Evolutionary conservation across 2,113 vertebrate genomes (phyloP).

Genomic region (Parus major): DNA sequence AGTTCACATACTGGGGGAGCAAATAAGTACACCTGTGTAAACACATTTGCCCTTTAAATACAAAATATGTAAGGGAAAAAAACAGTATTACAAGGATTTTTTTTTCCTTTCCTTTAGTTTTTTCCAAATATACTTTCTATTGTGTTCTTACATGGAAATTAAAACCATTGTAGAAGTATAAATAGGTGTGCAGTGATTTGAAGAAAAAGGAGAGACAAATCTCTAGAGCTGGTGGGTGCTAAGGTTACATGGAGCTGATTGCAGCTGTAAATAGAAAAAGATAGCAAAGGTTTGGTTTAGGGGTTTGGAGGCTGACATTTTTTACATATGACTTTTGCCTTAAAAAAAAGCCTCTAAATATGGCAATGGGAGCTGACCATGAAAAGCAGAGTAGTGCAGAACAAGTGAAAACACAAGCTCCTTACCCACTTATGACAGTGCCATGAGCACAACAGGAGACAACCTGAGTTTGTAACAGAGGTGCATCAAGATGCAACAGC

Average conservation of each 20-base stretch:
- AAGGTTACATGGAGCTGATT: neutral
- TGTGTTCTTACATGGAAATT: neutral
- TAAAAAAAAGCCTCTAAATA: neutral
- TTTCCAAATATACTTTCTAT: neutral
- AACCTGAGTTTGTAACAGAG: neutral
- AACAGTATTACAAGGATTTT: neutral
- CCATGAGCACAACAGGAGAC: accelerated
- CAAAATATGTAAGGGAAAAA: neutral
- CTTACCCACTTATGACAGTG: neutral
- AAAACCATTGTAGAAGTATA: neutral
- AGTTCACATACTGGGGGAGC: neutral
- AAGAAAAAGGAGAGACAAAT: neutral
- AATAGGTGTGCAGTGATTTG: neutral
- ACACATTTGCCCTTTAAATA: neutral
- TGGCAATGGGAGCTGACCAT: neutral
- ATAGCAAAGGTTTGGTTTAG: neutral
- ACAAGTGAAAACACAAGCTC: neutral
- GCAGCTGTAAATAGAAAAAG: neutral
- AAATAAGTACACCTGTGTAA: neutral
- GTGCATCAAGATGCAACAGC: accelerated
- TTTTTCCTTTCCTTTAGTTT: neutral
- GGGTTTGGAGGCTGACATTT: neutral
- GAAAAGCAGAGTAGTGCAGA: neutral
- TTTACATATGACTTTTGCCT: neutral
- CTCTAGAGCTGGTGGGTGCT: neutral